phyloP scores from a whole-genome alignment of 2,797 vertebrate species.

The Tiaroga cobitis region DNA sequence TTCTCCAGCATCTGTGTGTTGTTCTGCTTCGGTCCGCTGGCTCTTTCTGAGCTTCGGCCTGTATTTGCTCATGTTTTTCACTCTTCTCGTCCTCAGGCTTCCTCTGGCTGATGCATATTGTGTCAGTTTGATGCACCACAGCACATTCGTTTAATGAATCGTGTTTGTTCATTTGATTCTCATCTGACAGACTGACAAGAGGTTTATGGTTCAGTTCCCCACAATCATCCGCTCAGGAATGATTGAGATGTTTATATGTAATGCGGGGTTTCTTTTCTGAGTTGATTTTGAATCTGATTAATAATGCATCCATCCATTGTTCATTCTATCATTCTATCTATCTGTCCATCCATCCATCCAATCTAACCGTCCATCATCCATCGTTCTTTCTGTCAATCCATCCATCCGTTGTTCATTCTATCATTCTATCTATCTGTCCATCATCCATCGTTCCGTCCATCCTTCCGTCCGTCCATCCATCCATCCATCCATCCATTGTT shows the following conservation, averaged over 20 bases:
- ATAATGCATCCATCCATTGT: no score
- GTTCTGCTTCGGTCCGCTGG: no score
- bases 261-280: background rate
- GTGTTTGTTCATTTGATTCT: background rate
- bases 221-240: background rate
- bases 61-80: background rate
- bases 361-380: no score
- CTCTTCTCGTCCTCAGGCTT: background rate
- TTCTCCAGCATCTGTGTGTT: background rate
- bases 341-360: no score
- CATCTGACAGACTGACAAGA: background rate
- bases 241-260: background rate
- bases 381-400: no score
- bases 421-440: no score
- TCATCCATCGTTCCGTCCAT: no score
- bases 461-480: no score
- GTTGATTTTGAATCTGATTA: background rate
- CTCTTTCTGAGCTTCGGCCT: background rate
- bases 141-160: slow-evolving; percentile 14
- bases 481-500: no score
- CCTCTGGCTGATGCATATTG: background rate
- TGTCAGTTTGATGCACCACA: slow-evolving; percentile 6
- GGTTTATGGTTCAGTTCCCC: background rate
- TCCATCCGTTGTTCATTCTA: no score
- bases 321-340: no score